A percentile compares a stretch with the other conserved stretches of the same genome.
These are phyloP conservation scores for Seriola quinqueradiata DNA, from an alignment of 2,113 vertebrate genomes.

Conservation along the genomic window DNA sequence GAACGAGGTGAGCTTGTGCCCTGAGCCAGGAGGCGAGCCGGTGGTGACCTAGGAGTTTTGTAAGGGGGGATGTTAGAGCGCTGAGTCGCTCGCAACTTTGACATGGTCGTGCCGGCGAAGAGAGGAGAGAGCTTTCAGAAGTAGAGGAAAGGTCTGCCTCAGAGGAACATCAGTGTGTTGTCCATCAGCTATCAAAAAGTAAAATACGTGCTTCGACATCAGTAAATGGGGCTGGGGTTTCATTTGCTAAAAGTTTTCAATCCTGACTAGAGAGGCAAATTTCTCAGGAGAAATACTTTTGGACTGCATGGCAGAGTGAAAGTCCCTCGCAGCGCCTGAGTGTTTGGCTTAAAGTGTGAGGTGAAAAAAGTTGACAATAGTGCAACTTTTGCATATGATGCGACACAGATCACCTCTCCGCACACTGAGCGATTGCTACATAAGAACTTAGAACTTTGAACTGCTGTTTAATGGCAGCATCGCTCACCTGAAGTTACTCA, in stretches of 20 bases:
- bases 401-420: no score
- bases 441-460: no score
- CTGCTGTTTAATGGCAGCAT: no score
- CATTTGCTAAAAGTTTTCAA: neutral
- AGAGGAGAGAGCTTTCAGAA: neutral
- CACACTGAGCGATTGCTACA: no score
- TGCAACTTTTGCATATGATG: no score
- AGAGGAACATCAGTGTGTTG: neutral
- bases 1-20: slow-evolving; percentile 29
- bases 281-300: no score
- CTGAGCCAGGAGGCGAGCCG: slow-evolving; percentile 21
- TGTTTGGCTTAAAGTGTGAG: no score
- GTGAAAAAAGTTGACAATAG: no score
- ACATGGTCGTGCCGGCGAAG: neutral
- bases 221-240: neutral
- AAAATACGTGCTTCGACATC: neutral
- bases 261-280: no score
- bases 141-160: slow-evolving; percentile 9
- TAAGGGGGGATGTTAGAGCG: slow-evolving; percentile 6
- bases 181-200: slow-evolving; percentile 2
- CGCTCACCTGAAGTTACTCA: no score
- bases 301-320: no score
- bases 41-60: slow-evolving; percentile 20
- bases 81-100: slow-evolving; percentile 32
- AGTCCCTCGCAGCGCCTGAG: no score